Evolutionary conservation across 2,113 vertebrate genomes (phyloP), one percentile per base, ranked within the genome.

Genomic region (Periophthalmus modestus): DNA sequence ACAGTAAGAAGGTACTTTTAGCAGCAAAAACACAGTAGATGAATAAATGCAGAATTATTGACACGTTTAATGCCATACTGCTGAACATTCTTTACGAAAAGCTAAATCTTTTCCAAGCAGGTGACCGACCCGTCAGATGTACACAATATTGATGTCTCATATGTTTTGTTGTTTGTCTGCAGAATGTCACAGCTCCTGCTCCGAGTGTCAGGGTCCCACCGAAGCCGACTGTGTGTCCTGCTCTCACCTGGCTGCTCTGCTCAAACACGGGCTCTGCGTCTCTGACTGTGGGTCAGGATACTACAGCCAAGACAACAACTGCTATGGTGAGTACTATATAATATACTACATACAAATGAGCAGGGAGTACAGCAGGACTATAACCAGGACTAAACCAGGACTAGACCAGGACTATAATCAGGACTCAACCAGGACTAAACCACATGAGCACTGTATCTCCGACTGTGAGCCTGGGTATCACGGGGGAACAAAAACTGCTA

Each of bases 161-260:
- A n/a, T 24, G 2, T 19, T 7, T 43, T 9, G 5, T 2, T 61
- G 66, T 81, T 66, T 66, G 63, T 14, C 33, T 0, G 47, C 87
- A 99, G 98, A 78, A 72, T 99, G 97, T 71, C 94, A 97, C 0
- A 76, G 91, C 68, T 95, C 95, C 9, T 99, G 98, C 66, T 93
- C 91, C 0, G 79, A 86, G 0, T 99, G 97, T 80, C 84, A 74
- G 23, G 96, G 96, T 1, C 85, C 94, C 1, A 82, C 85, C 0
- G 93, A 85, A 73, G 90, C 75, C 87, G 92, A 95, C 1, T 99
- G 98, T 24, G 11, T 89, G 78, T 83, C 93, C 50, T 99, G 98
- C 83, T 91, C 81, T 4, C 92, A 96, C 59, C 66, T 85, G 0
- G 89, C 90, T 0, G 89, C 47, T 0, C 72, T 96, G 84, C 92